Evolutionary conservation across 2,888 invertebrate genomes (phyloP), one percentile per base, ranked within the genome.

Genomic region (Mechanitis messenoides): DNA sequence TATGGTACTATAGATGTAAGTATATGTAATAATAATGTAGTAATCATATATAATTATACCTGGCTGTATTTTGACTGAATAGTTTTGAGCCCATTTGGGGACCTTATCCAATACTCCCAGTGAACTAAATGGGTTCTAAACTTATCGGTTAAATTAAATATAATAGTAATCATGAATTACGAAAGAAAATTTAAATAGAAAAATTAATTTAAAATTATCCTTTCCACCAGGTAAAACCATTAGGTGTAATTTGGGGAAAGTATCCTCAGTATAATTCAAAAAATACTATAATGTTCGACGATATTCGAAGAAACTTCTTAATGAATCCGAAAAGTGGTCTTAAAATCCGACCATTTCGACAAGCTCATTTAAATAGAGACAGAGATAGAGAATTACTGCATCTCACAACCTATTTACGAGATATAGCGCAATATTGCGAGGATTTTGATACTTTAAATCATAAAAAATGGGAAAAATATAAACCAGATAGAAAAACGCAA

Each of bases 231-330:
- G 95, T 96, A 0, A 98, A 98, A 89, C 98, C 98, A 0, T 87
- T 99, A 61, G 98, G 97, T 5, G 96, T 99, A 0, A 97, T 99
- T 68, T 99, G 98, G 98, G 98, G 98, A 12, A 96, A 97, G 77
- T 98, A 94, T 78, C 92, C 94, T 1, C 96, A 98, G 77, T 98
- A 96, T 84, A 94, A 92, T 56, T 90, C 95, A 0, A 95, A 95
- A 77, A 99, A 99, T 81, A 98, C 98, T 0, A 97, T 99, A 67
- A 99, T 99, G 98, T 96, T 99, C 74, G 98, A 99, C 78, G 98
- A 99, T 75, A 95, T 98, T 47, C 91, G 98, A 60, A 91, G 98
- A 71, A 99, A 99, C 84, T 99, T 99, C 76, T 92, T 98, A 47
- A 98, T 99, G 98, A 99, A 99, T 83, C 98, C 98, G 0, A 95